Evolutionary conservation across 2,113 vertebrate species (phyloP), one percentile per base, ranked within the genome.

Genomic region (Sylvilagus bachmani): DNA sequence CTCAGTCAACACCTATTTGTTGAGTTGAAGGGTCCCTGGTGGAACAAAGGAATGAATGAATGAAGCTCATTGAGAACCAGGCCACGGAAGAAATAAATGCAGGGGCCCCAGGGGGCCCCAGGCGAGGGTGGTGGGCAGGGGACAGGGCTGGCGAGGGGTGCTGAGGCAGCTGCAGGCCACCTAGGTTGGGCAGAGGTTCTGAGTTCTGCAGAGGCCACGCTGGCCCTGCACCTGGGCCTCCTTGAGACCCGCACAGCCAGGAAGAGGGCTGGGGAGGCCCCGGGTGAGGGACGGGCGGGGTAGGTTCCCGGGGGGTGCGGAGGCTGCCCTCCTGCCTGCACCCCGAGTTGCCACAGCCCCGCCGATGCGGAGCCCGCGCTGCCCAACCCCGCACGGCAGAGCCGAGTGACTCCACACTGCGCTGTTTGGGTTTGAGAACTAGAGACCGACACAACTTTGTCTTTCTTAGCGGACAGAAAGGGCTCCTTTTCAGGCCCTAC

Each of bases 181-280:
- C 3, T 97, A 97, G 97, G 98, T 97, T 97, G 98, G 96, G 51
- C 93, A 95, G 93, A 96, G 97, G 98, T 98, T 98, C 98, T 27
- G 95, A 97, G 88, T 94, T 97, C 97, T 61, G 58, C 84, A 95
- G 95, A 86, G 95, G 97, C 98, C 98, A 95, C 92, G 96, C 95
- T 94, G 94, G 96, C 94, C 97, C 92, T 94, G 91, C 97, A 97
- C 91, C 95, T 93, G 8, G 3, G 19, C 95, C 90, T 66, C 96
- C 96, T 96, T 97, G 97, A 98, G 98, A 98, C 97, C 97, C 82
- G 96, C 66, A 90, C 69, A 74, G 73, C 90, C 92, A 83, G 93
- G 70, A n/a, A 73, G 49, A 38, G 3, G 24, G 2, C 6, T 19
- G 13, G 12, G 29, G 14, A 51, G 58, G 19, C 21, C 27, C 5